Conservation (phyloP, 2,888 invertebrate species). For the Teleogryllus oceanicus region DNA sequence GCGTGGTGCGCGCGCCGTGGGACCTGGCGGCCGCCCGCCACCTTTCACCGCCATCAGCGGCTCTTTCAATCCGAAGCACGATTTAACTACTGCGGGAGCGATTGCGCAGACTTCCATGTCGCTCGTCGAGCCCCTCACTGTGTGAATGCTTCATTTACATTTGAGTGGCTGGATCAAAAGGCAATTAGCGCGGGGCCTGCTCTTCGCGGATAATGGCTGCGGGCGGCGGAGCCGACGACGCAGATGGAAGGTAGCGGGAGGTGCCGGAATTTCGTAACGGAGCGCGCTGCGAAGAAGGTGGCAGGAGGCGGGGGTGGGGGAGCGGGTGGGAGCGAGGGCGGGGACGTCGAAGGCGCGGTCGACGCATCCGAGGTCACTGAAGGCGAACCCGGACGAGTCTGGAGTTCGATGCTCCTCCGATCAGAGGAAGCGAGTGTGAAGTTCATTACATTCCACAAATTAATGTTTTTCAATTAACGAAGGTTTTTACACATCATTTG, state of each 20-base stretch:
- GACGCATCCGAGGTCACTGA: too few relatives aligned
- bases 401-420: too few relatives aligned
- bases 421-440: too few relatives aligned
- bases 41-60: constrained; percentile 9
- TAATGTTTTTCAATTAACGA: too few relatives aligned
- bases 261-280: too few relatives aligned
- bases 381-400: too few relatives aligned
- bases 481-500: too few relatives aligned
- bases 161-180: constrained; percentile 6
- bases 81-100: neutral
- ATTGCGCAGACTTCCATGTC: too few relatives aligned
- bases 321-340: neutral
- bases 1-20: too few relatives aligned
- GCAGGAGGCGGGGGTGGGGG: neutral
- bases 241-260: too few relatives aligned
- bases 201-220: neutral
- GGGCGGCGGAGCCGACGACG: neutral
- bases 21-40: neutral
- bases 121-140: neutral
- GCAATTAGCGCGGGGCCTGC: neutral
- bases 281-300: neutral
- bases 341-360: neutral
- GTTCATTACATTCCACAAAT: too few relatives aligned
- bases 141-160: constrained; percentile 3
- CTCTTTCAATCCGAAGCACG: constrained; percentile 8